Conservation (phyloP, 2,113 vertebrate species). For the Polyodon spathula region DNA sequence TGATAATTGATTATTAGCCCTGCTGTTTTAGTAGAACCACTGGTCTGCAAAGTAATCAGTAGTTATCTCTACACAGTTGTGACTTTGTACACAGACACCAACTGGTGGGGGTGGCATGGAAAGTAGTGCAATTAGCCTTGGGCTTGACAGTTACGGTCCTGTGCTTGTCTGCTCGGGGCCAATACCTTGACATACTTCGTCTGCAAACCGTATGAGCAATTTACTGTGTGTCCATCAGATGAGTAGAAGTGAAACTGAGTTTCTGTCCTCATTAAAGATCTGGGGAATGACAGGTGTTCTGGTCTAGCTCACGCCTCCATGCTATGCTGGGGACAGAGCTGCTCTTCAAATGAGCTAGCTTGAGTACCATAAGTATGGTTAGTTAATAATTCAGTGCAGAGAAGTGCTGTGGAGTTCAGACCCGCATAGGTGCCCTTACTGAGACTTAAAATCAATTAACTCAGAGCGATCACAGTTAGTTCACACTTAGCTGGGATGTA, state of each 20-base stretch:
- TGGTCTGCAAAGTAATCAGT: constrained; percentile 42
- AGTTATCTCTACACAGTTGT: constrained; percentile 13
- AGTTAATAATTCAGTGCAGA: neutral
- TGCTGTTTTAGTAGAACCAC: constrained; percentile 54
- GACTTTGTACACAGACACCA: neutral
- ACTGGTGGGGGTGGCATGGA: constrained; percentile 4
- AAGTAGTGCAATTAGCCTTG: neutral
- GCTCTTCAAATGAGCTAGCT: neutral
- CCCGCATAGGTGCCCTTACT: neutral
- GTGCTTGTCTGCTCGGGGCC: no score
- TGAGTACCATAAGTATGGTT: neutral
- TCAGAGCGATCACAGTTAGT: no score
- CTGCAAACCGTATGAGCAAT: no score
- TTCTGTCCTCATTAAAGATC: no score
- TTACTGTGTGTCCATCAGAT: no score
- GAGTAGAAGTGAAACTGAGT: no score
- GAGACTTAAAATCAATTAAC: neutral
- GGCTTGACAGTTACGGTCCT: no score
- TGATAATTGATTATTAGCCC: constrained; percentile 70
- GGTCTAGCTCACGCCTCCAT: no score
- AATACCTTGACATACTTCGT: no score
- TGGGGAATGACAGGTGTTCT: no score
- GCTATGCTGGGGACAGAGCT: neutral
- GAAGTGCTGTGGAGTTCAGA: neutral
- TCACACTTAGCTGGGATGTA: no score